Percentiles rank a stretch among this genome's conserved stretches.
These are phyloP conservation scores for Cavia porcellus DNA, from an alignment of 2,113 vertebrate genomes.

Conservation along the genomic window DNA sequence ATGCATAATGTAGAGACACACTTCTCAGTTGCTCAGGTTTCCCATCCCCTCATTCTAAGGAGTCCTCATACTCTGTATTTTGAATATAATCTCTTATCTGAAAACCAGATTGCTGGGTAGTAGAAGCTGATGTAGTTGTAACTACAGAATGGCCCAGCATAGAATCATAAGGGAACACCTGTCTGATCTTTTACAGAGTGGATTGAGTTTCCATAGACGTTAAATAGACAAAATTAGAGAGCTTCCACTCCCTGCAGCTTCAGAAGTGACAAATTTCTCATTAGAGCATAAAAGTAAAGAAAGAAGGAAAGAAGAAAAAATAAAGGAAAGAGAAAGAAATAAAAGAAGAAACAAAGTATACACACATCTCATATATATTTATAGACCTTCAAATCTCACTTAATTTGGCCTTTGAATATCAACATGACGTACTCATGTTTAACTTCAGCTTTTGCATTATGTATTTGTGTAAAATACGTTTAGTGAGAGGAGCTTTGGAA, in stretches of 20 bases:
- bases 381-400: slow-evolving; percentile 80
- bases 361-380: slow-evolving; percentile 63
- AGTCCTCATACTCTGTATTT: not conserved
- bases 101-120: not conserved
- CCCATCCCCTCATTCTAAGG: not conserved
- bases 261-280: slow-evolving; percentile 73
- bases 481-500: slow-evolving; percentile 86
- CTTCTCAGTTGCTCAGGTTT: not conserved
- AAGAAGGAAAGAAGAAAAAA: not conserved
- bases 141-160: not conserved
- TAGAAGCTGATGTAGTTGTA: not conserved
- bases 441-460: slow-evolving; percentile 86
- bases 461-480: slow-evolving; percentile 86
- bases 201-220: not conserved
- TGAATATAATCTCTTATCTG: not conserved
- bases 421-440: slow-evolving; percentile 59
- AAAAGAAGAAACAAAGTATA: not conserved
- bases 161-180: not conserved
- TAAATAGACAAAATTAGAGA: not conserved
- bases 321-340: not conserved
- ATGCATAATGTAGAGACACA: not conserved
- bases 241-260: not conserved
- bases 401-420: slow-evolving; percentile 81
- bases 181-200: not conserved
- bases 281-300: slow-evolving; percentile 9